phyloP scores from a whole-genome alignment of 2,113 vertebrate genomes.

The Hippolais icterina region DNA sequence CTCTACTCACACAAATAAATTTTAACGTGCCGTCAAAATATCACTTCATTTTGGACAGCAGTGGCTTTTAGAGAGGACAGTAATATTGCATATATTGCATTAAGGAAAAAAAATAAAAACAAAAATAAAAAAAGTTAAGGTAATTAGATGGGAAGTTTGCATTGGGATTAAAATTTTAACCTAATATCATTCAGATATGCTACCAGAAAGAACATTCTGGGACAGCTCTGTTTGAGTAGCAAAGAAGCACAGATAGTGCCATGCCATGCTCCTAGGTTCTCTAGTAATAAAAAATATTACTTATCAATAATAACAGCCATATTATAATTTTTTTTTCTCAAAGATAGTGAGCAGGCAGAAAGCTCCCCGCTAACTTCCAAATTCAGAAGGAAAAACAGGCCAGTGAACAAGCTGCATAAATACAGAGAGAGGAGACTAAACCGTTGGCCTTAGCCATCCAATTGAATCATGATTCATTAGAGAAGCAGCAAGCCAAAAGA shows the following conservation, averaged over 20 bases:
- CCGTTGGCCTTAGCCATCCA: neutral
- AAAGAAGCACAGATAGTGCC: neutral
- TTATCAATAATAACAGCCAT: neutral
- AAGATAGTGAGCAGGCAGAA: neutral
- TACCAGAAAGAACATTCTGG: neutral
- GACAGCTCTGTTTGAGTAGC: neutral
- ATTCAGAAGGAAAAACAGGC: neutral
- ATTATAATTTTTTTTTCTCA: neutral
- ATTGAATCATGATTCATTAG: constrained; percentile 14
- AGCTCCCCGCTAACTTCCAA: neutral
- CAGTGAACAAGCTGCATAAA: neutral
- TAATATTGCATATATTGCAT: neutral
- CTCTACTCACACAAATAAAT: neutral
- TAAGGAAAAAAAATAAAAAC: too few relatives aligned
- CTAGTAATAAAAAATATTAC: neutral
- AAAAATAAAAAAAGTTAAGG: neutral
- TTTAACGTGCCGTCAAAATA: neutral
- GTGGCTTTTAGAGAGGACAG: neutral
- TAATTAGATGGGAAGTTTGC: neutral
- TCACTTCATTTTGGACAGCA: neutral
- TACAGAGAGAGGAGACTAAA: neutral
- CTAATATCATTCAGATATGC: neutral
- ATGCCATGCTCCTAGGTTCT: fast-evolving
- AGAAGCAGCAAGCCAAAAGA: constrained; percentile 52
- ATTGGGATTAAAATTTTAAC: neutral